These are phyloP conservation scores for Dipodomys ordii DNA, from an alignment of 2,113 vertebrate species.

Conservation along the genomic window DNA sequence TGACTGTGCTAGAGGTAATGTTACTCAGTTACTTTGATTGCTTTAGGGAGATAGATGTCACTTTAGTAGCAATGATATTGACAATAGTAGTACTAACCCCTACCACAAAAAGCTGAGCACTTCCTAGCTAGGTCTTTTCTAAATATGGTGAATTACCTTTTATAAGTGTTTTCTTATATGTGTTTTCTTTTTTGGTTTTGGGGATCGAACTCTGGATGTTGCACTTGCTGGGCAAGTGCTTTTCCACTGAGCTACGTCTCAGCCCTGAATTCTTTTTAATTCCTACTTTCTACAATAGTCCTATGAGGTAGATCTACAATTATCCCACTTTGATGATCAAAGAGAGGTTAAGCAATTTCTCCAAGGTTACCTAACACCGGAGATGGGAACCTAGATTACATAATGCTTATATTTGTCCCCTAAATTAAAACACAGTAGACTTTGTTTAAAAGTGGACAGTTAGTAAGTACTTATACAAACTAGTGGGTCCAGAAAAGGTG, in stretches of 20 bases:
- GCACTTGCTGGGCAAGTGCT: too few species aligned
- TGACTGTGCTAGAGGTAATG: conserved; percentile 96
- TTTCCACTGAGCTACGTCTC: too few species aligned
- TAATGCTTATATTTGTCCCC: conserved; percentile 4
- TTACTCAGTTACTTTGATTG: conserved; percentile 25
- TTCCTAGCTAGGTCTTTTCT: conserved; percentile 17
- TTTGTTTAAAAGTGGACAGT: neutral
- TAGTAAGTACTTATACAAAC: neutral
- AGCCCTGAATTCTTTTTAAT: neutral
- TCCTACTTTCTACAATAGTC: neutral
- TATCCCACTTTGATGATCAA: neutral
- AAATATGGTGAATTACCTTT: neutral
- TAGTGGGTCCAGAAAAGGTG: neutral
- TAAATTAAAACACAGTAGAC: neutral
- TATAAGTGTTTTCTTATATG: too few species aligned
- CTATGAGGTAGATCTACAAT: neutral
- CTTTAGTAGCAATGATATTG: neutral
- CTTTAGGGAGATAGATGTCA: conserved; percentile 14
- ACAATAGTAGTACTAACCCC: neutral
- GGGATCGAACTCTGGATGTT: too few species aligned
- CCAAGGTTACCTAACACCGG: neutral
- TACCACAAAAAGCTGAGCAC: neutral
- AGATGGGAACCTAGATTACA: neutral
- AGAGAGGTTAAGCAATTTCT: neutral
- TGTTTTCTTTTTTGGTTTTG: too few species aligned